Base-by-base conservation (phyloP, 1,140 invertebrate genomes). In the Subanguina moxae region DNA sequence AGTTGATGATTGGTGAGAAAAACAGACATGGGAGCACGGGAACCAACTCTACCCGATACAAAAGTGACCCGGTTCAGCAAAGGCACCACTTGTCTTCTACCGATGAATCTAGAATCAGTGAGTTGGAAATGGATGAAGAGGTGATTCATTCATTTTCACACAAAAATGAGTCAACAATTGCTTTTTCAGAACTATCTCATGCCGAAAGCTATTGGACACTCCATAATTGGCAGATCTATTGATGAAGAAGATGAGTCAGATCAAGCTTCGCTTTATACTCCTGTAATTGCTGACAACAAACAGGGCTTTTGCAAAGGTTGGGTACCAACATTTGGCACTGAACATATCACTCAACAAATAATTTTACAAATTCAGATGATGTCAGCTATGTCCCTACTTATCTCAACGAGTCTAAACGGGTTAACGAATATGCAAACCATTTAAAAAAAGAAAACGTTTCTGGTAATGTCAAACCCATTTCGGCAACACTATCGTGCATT, bases 71-170 rank as follows among this genome's bases (percentile, higher is more conserved):
- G 1, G 17, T 65, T 19, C 21, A 21, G 17, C 27, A 25, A 8
- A 32, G 27, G n/a, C 27, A 38, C 17, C 63, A 45, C 19, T 28
- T 61, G 27, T 61, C 58, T n/a, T 30, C 58, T 8, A 43, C 27
- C 8, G 58, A 61, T 28, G 27, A 30, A 3, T 32, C 58, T 19
- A 30, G 58, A 30, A 25, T 43, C 28, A 61, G 58, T n/a, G 58
- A 61, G 28, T 32, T 43, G 58, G 58, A 61, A 25, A 61, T 61
- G 58, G 58, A 61, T 28, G 58, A 61, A 21, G 58, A 61, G 32
- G 32, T 38, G 11, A 38, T 38, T 38, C 11, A 5, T 38, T 38
- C 32, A 38, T 11, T 38, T 38, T 38, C 11, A 5, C 32, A 5
- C 3, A 3, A 38, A 38, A 11, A 38, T 38, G 11, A 38, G 3